phyloP scores from a whole-genome alignment of 2,888 invertebrate genomes.

The Nephrotoma appendiculata region DNA sequence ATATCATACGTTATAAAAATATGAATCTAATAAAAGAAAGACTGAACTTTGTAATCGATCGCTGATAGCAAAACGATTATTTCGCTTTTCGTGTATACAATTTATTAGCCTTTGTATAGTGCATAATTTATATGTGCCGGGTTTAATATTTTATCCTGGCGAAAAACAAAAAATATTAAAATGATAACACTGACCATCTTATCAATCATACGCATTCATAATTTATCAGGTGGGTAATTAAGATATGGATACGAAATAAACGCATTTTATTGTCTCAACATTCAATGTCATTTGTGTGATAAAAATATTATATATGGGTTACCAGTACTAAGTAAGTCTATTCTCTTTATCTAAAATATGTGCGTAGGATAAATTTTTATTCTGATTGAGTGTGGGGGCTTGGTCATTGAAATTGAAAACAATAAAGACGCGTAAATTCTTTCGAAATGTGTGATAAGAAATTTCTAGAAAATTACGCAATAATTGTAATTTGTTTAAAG shows the following conservation, averaged over 20 bases:
- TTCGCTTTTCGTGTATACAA: not conserved
- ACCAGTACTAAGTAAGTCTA: not conserved
- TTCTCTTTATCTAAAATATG: not conserved
- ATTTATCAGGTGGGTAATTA: not conserved
- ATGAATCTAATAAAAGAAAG: not conserved
- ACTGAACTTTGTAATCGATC: not conserved
- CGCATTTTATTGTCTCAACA: not conserved
- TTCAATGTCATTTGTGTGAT: not conserved
- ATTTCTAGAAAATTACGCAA: not conserved
- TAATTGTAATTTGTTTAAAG: too few species aligned
- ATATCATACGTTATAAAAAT: not conserved
- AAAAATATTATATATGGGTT: not conserved
- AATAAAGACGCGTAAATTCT: not conserved
- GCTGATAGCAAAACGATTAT: not conserved
- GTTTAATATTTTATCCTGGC: too few species aligned
- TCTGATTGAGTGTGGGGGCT: not conserved
- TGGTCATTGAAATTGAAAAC: not conserved
- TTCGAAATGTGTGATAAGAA: not conserved
- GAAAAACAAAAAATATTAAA: too few species aligned
- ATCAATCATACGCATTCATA: not conserved
- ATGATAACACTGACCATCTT: not conserved
- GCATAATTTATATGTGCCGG: not conserved
- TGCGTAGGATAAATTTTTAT: not conserved
- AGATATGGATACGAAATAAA: not conserved
- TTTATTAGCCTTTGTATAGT: not conserved